Evolutionary conservation across 2,113 vertebrate genomes (phyloP).

Genomic region (Origma solitaria): DNA sequence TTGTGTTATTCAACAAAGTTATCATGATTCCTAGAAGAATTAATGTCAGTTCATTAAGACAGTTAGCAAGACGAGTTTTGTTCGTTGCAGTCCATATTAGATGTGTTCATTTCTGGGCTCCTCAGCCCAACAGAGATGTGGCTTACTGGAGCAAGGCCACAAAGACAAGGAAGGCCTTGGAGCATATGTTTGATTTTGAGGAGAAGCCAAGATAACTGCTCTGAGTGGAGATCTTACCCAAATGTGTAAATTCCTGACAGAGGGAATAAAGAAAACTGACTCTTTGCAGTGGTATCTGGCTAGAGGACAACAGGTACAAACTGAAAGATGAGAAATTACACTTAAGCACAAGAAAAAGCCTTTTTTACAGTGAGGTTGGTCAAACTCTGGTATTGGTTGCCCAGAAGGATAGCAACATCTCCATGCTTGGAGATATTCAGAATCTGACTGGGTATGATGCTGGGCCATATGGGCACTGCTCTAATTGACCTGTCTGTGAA

Average conservation of each 20-base stretch:
- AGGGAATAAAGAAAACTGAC: not conserved
- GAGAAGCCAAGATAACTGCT: not conserved
- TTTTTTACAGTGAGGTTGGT: not conserved
- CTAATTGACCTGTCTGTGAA: not conserved
- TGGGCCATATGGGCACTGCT: not conserved
- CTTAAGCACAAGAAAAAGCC: not conserved
- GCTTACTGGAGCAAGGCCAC: not conserved
- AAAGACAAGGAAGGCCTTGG: not conserved
- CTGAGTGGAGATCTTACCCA: not conserved
- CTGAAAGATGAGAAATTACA: not conserved
- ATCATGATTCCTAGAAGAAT: not conserved
- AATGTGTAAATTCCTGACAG: not conserved
- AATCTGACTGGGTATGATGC: too few relatives aligned
- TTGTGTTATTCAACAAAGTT: not conserved
- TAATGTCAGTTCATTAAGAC: not conserved
- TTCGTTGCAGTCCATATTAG: not conserved
- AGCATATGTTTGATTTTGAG: rapidly evolving
- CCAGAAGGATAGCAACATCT: not conserved
- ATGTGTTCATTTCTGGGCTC: not conserved
- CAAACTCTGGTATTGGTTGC: not conserved
- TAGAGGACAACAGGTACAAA: not conserved
- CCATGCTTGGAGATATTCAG: not conserved
- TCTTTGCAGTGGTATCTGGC: not conserved
- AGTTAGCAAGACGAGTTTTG: not conserved
- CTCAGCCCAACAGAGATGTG: not conserved